Conservation (phyloP, 2,797 vertebrate genomes). For the Oreonectes daqikongensis region DNA sequence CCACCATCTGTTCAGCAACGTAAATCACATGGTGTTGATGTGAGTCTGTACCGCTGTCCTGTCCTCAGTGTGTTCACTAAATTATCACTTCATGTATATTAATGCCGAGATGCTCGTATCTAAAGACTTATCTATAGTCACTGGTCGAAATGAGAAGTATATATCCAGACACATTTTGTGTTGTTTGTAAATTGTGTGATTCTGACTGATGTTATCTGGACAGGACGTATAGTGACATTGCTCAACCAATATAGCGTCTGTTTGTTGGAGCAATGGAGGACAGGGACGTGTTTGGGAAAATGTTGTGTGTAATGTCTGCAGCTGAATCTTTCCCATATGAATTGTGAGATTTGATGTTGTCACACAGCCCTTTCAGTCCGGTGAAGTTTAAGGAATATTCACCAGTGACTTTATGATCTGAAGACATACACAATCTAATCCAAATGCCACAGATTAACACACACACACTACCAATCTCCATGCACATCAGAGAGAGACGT, state of each 20-base stretch:
- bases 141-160: too few relatives aligned
- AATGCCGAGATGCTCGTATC: conserved; percentile 33
- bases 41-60: conserved; percentile 66
- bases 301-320: not conserved
- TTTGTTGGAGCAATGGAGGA: too few relatives aligned
- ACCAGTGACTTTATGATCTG: not conserved
- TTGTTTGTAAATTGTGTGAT: too few relatives aligned
- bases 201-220: too few relatives aligned
- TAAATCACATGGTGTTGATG: conserved; percentile 73
- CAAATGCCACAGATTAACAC: conserved; percentile 21
- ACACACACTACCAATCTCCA: not conserved
- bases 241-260: too few relatives aligned
- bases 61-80: conserved; percentile 61
- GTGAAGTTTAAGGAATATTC: not conserved
- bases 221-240: too few relatives aligned
- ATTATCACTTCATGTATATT: conserved; percentile 56
- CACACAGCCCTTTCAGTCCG: too few relatives aligned
- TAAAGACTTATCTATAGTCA: not conserved
- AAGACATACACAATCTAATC: conserved; percentile 13
- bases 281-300: too few relatives aligned
- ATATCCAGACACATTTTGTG: not conserved
- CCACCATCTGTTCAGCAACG: conserved; percentile 71
- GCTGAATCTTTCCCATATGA: not conserved
- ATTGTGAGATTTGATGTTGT: too few relatives aligned
- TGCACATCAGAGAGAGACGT: not conserved